phyloP scores from a whole-genome alignment of 2,888 invertebrate species.

The Pheosia tremula region DNA sequence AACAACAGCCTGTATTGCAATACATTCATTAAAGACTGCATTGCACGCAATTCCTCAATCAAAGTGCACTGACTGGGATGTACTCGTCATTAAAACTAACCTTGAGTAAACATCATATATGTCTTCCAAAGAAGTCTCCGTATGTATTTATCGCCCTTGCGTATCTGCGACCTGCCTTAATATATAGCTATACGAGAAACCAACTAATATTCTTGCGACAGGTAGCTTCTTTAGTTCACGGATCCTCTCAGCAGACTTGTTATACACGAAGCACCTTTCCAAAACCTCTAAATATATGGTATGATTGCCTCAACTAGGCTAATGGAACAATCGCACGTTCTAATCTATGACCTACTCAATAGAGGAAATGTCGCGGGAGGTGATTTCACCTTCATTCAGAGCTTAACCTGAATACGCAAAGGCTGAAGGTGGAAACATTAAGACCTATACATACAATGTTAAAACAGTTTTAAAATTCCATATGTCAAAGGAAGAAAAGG shows the following conservation, averaged over 20 bases:
- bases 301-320: slow-evolving; percentile 1
- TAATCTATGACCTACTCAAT: slow-evolving; percentile 3
- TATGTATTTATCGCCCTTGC: no score
- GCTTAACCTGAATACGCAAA: neutral
- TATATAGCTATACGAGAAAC: no score
- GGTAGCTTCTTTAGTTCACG: no score
- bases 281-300: neutral
- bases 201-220: no score
- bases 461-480: no score
- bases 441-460: no score
- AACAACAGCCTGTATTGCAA: slow-evolving; percentile 40
- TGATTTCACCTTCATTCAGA: slow-evolving; percentile 1
- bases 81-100: neutral
- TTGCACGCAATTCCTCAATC: slow-evolving; percentile 27
- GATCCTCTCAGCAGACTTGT: no score
- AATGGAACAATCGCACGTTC: slow-evolving; percentile 4
- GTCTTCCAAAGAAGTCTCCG: no score
- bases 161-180: no score
- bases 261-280: slow-evolving; percentile 3
- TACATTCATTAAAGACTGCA: slow-evolving; percentile 43
- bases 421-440: neutral
- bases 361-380: slow-evolving; percentile 1
- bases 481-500: no score
- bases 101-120: no score
- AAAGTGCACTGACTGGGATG: slow-evolving; percentile 13